Percentiles rank a stretch among this genome's conserved stretches.
Evolutionary conservation across 2,797 vertebrate species (phyloP).

Genomic region (Aeoliscus strigatus): DNA sequence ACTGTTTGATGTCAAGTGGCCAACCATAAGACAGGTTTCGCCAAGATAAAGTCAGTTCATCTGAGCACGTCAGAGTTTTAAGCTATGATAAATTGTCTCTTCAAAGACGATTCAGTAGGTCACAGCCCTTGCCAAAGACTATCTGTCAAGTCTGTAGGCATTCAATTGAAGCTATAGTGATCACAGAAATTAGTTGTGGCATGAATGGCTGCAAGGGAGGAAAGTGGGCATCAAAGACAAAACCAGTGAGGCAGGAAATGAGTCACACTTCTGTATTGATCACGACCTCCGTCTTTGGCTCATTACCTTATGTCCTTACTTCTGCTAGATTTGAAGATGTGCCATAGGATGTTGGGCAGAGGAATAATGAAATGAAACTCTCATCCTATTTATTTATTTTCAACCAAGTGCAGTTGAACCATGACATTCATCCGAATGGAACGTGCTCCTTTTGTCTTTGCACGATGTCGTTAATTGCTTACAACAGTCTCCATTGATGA

Average conservation of each 20-base stretch:
- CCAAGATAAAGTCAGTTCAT: slow-evolving; percentile 51
- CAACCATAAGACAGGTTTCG: slow-evolving; percentile 45
- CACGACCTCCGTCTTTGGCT: slow-evolving; percentile 68
- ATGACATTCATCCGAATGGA: no score
- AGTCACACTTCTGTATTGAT: slow-evolving; percentile 75
- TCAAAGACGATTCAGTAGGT: slow-evolving; percentile 47
- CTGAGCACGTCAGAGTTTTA: slow-evolving; percentile 40
- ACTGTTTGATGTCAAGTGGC: slow-evolving; percentile 47
- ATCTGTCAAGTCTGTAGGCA: slow-evolving; percentile 53
- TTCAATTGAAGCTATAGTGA: slow-evolving; percentile 57
- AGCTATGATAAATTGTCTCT: slow-evolving; percentile 59
- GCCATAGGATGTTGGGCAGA: slow-evolving; percentile 55
- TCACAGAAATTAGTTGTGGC: slow-evolving; percentile 53
- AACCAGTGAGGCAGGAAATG: slow-evolving; percentile 65
- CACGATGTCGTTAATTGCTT: no score
- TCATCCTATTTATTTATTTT: slow-evolving; percentile 33
- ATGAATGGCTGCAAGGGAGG: slow-evolving; percentile 54
- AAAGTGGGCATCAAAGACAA: slow-evolving; percentile 56
- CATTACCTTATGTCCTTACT: slow-evolving; percentile 60
- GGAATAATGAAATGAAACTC: slow-evolving; percentile 54
- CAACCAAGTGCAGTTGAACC: slow-evolving; percentile 3
- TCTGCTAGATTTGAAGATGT: slow-evolving; percentile 58
- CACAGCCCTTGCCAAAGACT: slow-evolving; percentile 46
- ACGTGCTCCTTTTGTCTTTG: no score
- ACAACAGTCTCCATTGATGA: no score